Conservation (phyloP, 2,797 vertebrate species). For the Tauraco hartlaubi region DNA sequence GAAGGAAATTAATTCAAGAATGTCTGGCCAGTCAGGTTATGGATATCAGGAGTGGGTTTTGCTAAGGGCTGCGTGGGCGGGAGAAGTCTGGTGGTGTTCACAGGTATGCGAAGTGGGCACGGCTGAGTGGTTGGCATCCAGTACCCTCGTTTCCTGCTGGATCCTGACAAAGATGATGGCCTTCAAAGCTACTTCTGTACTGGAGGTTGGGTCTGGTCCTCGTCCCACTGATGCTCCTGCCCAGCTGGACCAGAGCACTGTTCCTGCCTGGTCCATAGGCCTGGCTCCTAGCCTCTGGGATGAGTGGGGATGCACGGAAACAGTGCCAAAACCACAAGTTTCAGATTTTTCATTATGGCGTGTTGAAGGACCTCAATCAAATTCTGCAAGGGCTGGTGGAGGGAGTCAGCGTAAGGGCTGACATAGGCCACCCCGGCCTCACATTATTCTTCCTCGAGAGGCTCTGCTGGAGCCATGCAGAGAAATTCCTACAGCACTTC, state of each 20-base stretch:
- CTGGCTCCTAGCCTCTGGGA: background rate
- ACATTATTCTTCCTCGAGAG: rapidly evolving
- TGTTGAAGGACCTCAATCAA: background rate
- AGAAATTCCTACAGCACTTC: background rate
- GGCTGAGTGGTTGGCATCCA: background rate
- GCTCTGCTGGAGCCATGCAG: background rate
- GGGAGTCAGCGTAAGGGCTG: background rate
- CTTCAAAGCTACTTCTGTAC: background rate
- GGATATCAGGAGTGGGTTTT: background rate
- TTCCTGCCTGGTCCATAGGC: background rate
- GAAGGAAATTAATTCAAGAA: background rate
- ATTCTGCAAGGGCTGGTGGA: background rate
- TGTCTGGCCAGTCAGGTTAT: background rate
- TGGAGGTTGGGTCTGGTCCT: background rate
- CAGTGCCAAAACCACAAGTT: background rate
- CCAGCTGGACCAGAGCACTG: background rate
- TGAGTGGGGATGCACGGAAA: background rate
- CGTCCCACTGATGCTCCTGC: background rate
- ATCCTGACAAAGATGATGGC: background rate
- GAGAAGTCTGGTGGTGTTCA: background rate
- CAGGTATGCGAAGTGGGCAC: background rate
- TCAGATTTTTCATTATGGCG: rapidly evolving
- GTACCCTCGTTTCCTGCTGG: background rate
- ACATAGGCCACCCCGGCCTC: background rate
- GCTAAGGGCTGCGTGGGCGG: background rate